Conservation (phyloP, 2,113 vertebrate genomes). For the Corythaixoides concolor region DNA sequence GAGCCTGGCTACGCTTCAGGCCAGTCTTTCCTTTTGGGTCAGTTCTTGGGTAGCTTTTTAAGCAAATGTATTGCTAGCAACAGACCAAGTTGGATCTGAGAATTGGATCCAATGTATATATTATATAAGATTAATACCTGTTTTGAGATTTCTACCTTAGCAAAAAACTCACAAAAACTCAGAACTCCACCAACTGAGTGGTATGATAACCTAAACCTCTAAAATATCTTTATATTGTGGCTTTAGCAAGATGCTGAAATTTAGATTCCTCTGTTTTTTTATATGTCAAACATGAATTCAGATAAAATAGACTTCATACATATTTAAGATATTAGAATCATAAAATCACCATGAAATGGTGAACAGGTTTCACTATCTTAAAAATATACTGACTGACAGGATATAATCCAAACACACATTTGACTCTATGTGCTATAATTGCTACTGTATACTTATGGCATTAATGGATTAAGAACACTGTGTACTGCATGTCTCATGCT, state of each 20-base stretch:
- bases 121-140: background rate
- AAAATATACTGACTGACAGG: background rate
- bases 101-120: background rate
- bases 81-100: background rate
- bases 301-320: background rate
- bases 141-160: background rate
- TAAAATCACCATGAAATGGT: background rate
- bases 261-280: background rate
- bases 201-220: background rate
- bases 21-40: background rate
- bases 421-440: background rate
- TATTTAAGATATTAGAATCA: background rate
- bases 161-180: background rate
- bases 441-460: background rate
- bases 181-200: background rate
- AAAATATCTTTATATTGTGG: background rate
- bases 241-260: background rate
- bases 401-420: background rate
- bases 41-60: background rate
- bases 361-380: background rate
- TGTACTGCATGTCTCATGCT: background rate
- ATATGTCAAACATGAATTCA: background rate
- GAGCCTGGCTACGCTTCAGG: background rate
- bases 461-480: background rate
- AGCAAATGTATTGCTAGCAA: background rate